Percentiles rank a stretch among this genome's conserved stretches.
Evolutionary conservation across 2,797 vertebrate genomes (phyloP).

Genomic region (Pyrrhura leucotis): DNA sequence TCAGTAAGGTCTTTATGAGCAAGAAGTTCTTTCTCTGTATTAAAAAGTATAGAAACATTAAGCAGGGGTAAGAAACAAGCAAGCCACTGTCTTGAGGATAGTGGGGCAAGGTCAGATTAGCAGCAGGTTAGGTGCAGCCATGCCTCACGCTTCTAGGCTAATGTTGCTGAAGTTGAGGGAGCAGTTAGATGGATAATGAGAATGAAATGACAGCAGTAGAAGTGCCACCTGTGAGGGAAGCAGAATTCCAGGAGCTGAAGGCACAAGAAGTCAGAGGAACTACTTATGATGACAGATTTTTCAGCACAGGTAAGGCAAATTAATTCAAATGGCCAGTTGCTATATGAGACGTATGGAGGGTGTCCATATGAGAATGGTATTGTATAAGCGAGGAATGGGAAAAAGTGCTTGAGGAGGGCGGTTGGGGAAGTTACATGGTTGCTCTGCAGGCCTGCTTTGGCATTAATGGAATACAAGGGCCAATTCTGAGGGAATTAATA

Average conservation of each 20-base stretch:
- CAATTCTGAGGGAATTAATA: not conserved
- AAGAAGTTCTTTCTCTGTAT: not conserved
- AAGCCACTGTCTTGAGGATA: not conserved
- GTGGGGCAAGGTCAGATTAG: not conserved
- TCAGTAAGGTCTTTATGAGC: not conserved
- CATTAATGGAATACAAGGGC: not conserved
- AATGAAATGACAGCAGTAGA: not conserved
- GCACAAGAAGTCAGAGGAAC: not conserved
- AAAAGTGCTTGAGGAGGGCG: not conserved
- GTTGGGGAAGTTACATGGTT: not conserved
- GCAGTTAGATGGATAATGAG: not conserved
- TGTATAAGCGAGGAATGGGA: not conserved
- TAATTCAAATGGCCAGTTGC: not conserved
- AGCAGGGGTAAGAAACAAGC: not conserved
- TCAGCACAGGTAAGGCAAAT: not conserved
- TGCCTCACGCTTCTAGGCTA: not conserved
- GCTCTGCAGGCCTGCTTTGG: not conserved
- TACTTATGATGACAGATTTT: accelerated
- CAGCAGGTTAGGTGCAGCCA: not conserved
- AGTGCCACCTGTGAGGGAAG: not conserved
- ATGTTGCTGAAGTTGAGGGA: not conserved
- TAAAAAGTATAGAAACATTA: not conserved
- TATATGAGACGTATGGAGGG: too few species aligned
- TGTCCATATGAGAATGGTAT: not conserved
- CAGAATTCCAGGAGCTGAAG: not conserved